Evolutionary conservation across 2,888 invertebrate species (phyloP).

Genomic region (Azorinus chamasolen): DNA sequence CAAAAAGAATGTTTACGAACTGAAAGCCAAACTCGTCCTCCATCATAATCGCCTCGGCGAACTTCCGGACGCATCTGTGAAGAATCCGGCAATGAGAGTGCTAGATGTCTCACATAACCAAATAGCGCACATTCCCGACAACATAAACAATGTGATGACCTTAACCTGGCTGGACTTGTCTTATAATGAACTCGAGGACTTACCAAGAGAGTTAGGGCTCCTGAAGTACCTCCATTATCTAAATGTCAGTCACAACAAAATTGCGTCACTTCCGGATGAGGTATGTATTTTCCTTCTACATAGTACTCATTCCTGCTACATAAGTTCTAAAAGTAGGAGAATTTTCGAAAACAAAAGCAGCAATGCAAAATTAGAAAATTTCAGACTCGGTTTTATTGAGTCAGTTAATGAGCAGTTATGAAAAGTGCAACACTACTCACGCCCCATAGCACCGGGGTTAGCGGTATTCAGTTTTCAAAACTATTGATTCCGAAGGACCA

Average conservation of each 20-base stretch:
- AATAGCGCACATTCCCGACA: constrained; percentile 79
- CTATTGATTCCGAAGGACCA: too few relatives aligned
- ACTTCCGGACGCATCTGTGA: constrained; percentile 81
- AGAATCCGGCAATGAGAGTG: constrained; percentile 77
- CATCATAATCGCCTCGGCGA: constrained; percentile 80
- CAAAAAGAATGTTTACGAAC: constrained; percentile 84
- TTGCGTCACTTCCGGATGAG: constrained; percentile 93
- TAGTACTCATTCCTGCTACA: too few relatives aligned
- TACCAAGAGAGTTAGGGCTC: constrained; percentile 81
- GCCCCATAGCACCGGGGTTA: too few relatives aligned
- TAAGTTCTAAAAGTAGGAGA: too few relatives aligned
- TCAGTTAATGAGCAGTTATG: too few relatives aligned
- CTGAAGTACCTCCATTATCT: constrained; percentile 82
- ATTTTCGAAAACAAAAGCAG: too few relatives aligned
- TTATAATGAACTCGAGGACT: constrained; percentile 88
- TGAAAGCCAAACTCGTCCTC: constrained; percentile 78
- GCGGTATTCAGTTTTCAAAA: too few relatives aligned
- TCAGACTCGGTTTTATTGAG: too few relatives aligned
- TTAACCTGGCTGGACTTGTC: constrained; percentile 90
- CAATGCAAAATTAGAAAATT: too few relatives aligned
- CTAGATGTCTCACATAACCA: constrained; percentile 82
- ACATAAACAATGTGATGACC: constrained; percentile 80
- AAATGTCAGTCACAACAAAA: constrained; percentile 93
- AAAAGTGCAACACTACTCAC: too few relatives aligned
- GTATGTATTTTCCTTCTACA: constrained; percentile 65